These are phyloP conservation scores for Tragelaphus strepsiceros DNA, from an alignment of 2,113 vertebrate species.

Conservation along the genomic window DNA sequence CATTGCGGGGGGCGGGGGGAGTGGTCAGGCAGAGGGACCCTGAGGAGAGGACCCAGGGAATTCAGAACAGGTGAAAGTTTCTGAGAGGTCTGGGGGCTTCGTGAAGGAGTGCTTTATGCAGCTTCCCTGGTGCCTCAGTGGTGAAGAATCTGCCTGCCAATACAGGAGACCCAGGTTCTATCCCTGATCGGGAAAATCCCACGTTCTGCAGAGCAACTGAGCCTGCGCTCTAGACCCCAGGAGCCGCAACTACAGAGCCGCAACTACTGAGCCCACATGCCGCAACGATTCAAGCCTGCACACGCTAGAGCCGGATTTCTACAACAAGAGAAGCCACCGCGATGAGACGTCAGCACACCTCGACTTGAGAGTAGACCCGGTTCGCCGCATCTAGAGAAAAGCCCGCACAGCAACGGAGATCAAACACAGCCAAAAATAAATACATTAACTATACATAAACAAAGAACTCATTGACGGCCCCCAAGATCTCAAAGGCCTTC, in stretches of 20 bases:
- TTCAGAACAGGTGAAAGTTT: neutral
- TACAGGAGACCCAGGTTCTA: neutral
- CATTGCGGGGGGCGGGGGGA: fast-evolving
- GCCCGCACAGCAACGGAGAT: neutral
- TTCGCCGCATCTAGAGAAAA: neutral
- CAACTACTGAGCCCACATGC: neutral
- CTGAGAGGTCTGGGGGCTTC: neutral
- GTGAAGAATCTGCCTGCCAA: neutral
- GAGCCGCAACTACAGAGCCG: neutral
- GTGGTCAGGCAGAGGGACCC: neutral
- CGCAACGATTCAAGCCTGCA: neutral
- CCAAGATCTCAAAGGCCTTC: neutral
- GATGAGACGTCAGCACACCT: neutral
- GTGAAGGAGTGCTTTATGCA: neutral
- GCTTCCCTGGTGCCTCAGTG: neutral
- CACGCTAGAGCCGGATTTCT: neutral
- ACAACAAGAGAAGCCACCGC: neutral
- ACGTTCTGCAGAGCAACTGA: neutral
- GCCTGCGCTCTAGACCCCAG: neutral
- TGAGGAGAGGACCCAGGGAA: neutral
- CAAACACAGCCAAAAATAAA: neutral
- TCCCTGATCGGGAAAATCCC: neutral
- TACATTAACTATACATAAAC: neutral
- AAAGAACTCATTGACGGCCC: neutral
- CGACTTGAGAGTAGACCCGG: neutral